These are phyloP conservation scores for Mercenaria mercenaria DNA, from an alignment of 1,140 invertebrate species.

Conservation along the genomic window DNA sequence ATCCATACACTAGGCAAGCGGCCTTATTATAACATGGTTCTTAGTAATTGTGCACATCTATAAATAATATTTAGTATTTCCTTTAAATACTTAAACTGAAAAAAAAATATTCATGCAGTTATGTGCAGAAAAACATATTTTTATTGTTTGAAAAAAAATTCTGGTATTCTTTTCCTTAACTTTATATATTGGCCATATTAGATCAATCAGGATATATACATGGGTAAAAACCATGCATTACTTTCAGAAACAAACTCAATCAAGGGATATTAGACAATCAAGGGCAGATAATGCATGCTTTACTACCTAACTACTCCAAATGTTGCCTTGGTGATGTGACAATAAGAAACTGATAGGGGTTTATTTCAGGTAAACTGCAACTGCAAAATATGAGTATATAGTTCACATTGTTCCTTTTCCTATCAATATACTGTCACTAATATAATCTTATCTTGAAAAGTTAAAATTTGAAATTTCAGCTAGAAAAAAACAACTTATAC, in stretches of 20 bases:
- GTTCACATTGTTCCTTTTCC: neutral
- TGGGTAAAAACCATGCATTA: conserved; percentile 14
- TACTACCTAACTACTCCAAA: conserved; percentile 49
- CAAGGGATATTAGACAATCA: conserved; percentile 7
- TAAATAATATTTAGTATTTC: no score
- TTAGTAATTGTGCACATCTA: no score
- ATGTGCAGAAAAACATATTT: no score
- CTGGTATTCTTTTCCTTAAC: no score
- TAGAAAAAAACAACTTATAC: no score
- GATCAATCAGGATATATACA: neutral
- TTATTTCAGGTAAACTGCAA: conserved; percentile 51
- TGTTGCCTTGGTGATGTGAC: conserved; percentile 30
- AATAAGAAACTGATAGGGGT: conserved; percentile 45
- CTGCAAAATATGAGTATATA: conserved; percentile 29
- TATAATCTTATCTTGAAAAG: no score
- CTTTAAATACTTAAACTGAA: no score
- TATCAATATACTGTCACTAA: neutral
- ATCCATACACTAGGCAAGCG: no score
- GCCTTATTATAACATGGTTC: no score
- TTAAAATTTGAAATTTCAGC: no score
- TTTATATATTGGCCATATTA: neutral
- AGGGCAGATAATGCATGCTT: conserved; percentile 49
- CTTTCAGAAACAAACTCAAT: neutral
- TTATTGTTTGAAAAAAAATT: no score
- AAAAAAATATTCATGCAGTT: no score